Base-by-base conservation (phyloP, 2,888 invertebrate genomes). In the Exephanes ischioxanthus region DNA sequence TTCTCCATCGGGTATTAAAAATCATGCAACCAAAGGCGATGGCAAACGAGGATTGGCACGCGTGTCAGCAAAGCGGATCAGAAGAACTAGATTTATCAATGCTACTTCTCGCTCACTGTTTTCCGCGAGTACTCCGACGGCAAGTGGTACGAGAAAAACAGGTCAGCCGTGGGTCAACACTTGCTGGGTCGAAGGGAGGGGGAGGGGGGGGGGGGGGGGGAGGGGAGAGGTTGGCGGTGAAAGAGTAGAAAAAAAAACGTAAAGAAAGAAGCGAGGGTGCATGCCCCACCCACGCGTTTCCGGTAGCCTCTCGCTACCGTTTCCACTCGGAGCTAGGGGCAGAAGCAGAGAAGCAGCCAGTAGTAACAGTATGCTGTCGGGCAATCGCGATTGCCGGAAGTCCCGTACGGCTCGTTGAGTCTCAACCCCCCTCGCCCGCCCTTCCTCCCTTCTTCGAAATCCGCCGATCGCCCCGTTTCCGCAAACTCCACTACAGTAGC, bases 61-160 rank as follows among this genome's bases (percentile, higher is more conserved):
- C 33, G 33, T 61, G 11, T 63, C 16, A 33, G 30, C 61, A 22
- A 16, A 14, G 33, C 3, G 3, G 3, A 16, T 45, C 45, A n/a
- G 16, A 30, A 33, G 33, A 33, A 63, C 30, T 2, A 2, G 61
- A 63, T 63, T 33, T 7, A 30, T 63, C 30, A 30, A 30, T 22
- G 45, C 78, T 61, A 81, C 72, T 68, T 55, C 48, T 48, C 19
- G 22, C 30, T 7, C 33, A 63, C 72, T 75, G 53, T 79, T 80
- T 76, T 72, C 83, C 63, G 33, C 79, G 68, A 79, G 78, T 88
- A 86, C 85, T 88, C 82, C 70, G 53, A 63, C n/a, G 14, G 66
- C 82, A 86, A 88, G 88, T 87, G 86, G 84, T 88, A 83, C 70
- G 81, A 80, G 83, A 83, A 86, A 88, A 88, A 86, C 86, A 87